Base-by-base conservation (phyloP, 2,797 vertebrate genomes). In the Percopsis omiscomaycus region DNA sequence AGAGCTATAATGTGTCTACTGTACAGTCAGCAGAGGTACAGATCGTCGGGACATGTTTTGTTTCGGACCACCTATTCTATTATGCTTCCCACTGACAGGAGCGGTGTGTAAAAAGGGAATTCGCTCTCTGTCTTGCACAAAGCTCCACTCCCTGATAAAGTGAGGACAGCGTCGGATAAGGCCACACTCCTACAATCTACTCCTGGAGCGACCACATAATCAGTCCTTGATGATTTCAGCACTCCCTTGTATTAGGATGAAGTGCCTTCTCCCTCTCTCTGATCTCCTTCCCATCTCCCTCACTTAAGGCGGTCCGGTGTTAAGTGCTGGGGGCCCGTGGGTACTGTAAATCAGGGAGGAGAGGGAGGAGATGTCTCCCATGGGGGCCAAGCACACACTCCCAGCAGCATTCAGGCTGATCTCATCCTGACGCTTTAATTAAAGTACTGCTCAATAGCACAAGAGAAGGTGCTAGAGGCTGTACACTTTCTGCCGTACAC, bases 311-410 rank as follows among this genome's bases (percentile, higher is more conserved):
- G 88, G 85, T 83, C 86, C 88, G 89, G 91, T 89, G 87, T 89
- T 92, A 92, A 93, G 92, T 92, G 90, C 89, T 80, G 73, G 71
- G 82, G 88, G 84, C 87, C 88, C 85, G 84, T 82, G 89, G 90
- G 90, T 86, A 84, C 85, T 81, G 91, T 93, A 93, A 93, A 94
- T 93, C 92, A 93, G 84, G 61, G 70, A 72, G 72, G 77, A 85
- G 81, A 84, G 85, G 82, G 89, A 88, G 84, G 78, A 82, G 83
- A 90, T 88, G 87, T 89, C 84, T 91, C 90, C 86, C 85, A 75
- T 73, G 89, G 85, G 85, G 88, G 75, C 77, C 75, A 74, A 71
- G 80, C 71, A 59, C 88, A 86, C 86, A 88, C 89, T 89, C 77
- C 85, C 78, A 78, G 78, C 84, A 88, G 86, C 80, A 88, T 82